phyloP scores from a whole-genome alignment of 2,797 vertebrate genomes.

The Danionella dracula region DNA sequence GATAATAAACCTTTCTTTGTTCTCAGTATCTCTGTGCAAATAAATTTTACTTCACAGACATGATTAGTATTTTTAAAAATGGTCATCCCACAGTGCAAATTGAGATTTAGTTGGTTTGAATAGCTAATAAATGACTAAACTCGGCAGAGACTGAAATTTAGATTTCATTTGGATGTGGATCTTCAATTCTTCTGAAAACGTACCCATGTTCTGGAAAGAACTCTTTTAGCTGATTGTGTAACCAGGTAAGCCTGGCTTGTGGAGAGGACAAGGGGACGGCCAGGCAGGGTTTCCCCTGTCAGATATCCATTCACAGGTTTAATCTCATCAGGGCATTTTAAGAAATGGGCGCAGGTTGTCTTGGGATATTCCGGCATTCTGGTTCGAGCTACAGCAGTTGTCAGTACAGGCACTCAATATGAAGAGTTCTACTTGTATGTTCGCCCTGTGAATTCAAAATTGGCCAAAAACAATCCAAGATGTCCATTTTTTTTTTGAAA shows the following conservation, averaged over 20 bases:
- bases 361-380: neutral
- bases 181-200: neutral
- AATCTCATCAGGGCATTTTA: neutral
- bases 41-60: neutral
- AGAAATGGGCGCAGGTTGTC: neutral
- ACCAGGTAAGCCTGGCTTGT: neutral
- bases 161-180: neutral
- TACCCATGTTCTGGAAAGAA: neutral
- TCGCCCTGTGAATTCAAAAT: neutral
- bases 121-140: neutral
- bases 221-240: neutral
- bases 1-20: neutral
- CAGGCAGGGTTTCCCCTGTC: slow-evolving; percentile 5
- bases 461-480: neutral
- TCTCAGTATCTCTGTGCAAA: neutral
- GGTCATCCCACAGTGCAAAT: too few species aligned
- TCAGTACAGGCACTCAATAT: too few species aligned
- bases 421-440: neutral
- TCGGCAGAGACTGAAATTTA: neutral
- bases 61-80: too few species aligned
- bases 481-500: too few species aligned
- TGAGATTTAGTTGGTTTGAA: too few species aligned
- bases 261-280: neutral
- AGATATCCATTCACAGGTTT: neutral
- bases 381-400: too few species aligned